Conservation (phyloP, 1,140 invertebrate species). For the Lordiphosa collinella region DNA sequence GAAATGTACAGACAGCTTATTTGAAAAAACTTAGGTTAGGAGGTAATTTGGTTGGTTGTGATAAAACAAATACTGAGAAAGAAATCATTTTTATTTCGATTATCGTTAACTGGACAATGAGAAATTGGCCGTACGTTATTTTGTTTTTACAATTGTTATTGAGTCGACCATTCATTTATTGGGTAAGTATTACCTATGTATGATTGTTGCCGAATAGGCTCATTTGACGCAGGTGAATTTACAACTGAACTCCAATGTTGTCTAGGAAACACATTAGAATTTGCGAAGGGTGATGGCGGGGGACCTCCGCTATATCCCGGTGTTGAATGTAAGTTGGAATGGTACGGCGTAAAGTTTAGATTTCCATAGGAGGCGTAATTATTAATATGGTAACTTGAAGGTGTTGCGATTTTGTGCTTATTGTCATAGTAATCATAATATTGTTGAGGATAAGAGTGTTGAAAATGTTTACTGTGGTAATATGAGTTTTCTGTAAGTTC, state of each 20-base stretch:
- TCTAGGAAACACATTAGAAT: slow-evolving; percentile 63
- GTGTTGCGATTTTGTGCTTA: slow-evolving; percentile 54
- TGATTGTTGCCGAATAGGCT: slow-evolving; percentile 56
- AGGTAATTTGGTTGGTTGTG: too few species aligned
- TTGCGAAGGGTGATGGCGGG: slow-evolving; percentile 53
- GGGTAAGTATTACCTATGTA: slow-evolving; percentile 60
- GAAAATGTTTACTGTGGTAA: slow-evolving; percentile 54
- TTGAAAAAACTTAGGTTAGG: too few species aligned
- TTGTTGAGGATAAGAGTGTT: slow-evolving; percentile 59
- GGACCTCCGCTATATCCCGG: slow-evolving; percentile 48
- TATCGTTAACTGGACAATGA: slow-evolving; percentile 33
- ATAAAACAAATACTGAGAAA: slow-evolving; percentile 1
- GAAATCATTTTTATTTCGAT: slow-evolving; percentile 1
- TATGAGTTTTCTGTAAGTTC: slow-evolving; percentile 47
- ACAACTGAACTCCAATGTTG: slow-evolving; percentile 61
- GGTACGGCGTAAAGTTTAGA: slow-evolving; percentile 63
- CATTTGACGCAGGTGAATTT: slow-evolving; percentile 51
- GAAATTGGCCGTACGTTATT: slow-evolving; percentile 19
- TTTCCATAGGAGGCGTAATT: slow-evolving; percentile 64
- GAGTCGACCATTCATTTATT: slow-evolving; percentile 63
- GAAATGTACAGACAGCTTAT: too few species aligned
- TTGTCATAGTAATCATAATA: slow-evolving; percentile 71
- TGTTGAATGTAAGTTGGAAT: slow-evolving; percentile 61
- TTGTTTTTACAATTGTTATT: slow-evolving; percentile 55
- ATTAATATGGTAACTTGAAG: slow-evolving; percentile 54